A percentile compares a stretch with the other conserved stretches of the same genome.
Evolutionary conservation across 2,797 vertebrate genomes (phyloP).

Genomic region (Phrynocephalus vlangalii): DNA sequence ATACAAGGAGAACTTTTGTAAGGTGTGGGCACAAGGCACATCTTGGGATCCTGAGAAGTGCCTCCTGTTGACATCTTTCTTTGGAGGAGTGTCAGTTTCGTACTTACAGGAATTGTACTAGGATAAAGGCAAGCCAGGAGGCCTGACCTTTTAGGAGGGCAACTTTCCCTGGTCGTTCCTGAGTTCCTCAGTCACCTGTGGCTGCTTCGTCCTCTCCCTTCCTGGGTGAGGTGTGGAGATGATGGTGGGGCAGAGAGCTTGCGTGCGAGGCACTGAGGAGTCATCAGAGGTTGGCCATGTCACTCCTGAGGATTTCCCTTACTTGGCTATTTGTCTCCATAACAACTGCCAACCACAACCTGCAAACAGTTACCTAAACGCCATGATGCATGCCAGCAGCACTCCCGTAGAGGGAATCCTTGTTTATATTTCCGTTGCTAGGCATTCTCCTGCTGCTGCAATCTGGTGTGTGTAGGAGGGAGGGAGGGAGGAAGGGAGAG

Average conservation of each 20-base stretch:
- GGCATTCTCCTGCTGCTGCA: constrained; percentile 28
- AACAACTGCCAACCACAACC: constrained; percentile 79
- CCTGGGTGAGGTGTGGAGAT: constrained; percentile 43
- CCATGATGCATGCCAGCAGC: constrained; percentile 76
- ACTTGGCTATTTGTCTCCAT: constrained; percentile 72
- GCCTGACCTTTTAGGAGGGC: constrained; percentile 22
- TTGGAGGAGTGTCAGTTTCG: rapidly evolving
- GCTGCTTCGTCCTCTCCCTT: constrained; percentile 19
- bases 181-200: constrained; percentile 39
- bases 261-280: constrained; percentile 21
- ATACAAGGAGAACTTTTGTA: background rate
- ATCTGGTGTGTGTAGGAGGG: constrained; percentile 29
- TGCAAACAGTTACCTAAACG: constrained; percentile 80
- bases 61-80: constrained; percentile 11
- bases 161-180: constrained; percentile 12
- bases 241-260: constrained; percentile 26
- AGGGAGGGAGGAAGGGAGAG: constrained; percentile 53
- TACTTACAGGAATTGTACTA: background rate
- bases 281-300: constrained; percentile 75
- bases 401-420: constrained; percentile 75
- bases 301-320: constrained; percentile 81
- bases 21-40: constrained; percentile 30
- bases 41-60: background rate
- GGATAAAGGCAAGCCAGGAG: constrained; percentile 8
- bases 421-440: constrained; percentile 77